Conservation (phyloP, 2,888 invertebrate species). For the Amphipyra tragopoginis region DNA sequence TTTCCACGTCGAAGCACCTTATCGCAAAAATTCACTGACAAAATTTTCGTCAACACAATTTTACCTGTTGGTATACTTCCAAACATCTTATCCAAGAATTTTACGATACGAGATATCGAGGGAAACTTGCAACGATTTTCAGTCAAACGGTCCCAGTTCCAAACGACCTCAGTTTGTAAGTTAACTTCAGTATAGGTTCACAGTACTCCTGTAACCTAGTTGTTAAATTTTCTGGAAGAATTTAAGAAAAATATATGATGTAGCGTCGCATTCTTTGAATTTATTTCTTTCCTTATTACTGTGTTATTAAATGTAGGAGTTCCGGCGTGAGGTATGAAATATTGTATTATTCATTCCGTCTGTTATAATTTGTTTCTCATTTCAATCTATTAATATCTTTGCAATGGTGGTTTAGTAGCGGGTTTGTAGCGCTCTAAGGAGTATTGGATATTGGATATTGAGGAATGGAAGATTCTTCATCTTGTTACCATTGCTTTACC, state of each 20-base stretch:
- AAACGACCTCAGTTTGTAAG: constrained; percentile 38
- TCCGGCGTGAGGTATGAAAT: constrained; percentile 30
- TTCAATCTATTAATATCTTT: not conserved
- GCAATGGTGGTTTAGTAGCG: no score
- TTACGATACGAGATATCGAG: constrained; percentile 22
- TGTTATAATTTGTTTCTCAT: constrained; percentile 36
- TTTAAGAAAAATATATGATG: constrained; percentile 57
- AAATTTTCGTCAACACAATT: not conserved
- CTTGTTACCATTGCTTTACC: no score
- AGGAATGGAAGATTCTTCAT: no score
- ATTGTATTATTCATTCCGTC: constrained; percentile 22
- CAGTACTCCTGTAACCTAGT: constrained; percentile 46
- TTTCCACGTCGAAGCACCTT: no score
- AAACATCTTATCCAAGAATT: constrained; percentile 13
- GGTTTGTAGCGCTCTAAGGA: no score
- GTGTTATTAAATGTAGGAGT: constrained; percentile 38
- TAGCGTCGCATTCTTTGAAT: constrained; percentile 37
- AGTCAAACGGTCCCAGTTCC: constrained; percentile 31
- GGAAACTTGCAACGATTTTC: constrained; percentile 40
- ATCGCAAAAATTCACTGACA: no score
- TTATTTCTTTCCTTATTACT: constrained; percentile 44
- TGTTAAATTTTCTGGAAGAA: constrained; percentile 56
- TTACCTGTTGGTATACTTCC: constrained; percentile 15
- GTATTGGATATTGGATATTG: no score
- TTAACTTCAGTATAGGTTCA: constrained; percentile 19